phyloP scores from a whole-genome alignment of 2,888 invertebrate species.

The Meandrusa payeni region DNA sequence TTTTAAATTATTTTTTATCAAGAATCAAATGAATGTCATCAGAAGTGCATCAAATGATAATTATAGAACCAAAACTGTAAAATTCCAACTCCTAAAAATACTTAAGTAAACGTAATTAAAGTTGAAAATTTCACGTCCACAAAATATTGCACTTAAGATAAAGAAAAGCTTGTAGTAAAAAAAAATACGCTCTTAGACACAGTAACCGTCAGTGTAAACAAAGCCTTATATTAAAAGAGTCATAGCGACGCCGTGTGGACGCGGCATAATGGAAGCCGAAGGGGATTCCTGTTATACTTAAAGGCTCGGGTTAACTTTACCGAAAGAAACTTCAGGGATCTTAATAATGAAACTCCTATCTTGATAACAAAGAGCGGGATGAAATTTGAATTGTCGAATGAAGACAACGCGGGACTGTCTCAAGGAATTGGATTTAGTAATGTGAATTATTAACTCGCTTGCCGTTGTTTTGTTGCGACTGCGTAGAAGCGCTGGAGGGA shows the following conservation, averaged over 20 bases:
- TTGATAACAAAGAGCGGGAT: constrained; percentile 6
- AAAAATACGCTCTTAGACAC: too few relatives aligned
- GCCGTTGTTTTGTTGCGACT: too few relatives aligned
- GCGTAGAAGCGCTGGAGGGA: too few relatives aligned
- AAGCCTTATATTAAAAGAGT: constrained; percentile 18
- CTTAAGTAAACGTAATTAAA: too few relatives aligned
- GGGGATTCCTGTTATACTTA: background rate
- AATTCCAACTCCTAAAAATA: too few relatives aligned
- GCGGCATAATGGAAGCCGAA: constrained; percentile 8
- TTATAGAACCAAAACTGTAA: too few relatives aligned
- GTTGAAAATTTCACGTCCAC: too few relatives aligned
- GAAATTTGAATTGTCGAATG: constrained; percentile 9
- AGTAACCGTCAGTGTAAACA: background rate
- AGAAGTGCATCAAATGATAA: too few relatives aligned
- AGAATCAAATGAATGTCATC: too few relatives aligned
- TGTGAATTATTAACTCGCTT: background rate
- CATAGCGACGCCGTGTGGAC: constrained; percentile 4
- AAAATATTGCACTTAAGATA: too few relatives aligned
- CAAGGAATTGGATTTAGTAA: constrained; percentile 2
- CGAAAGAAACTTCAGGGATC: constrained; percentile 5
- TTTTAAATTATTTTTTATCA: too few relatives aligned
- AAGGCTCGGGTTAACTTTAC: constrained; percentile 12
- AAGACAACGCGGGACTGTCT: background rate
- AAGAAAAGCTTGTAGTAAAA: too few relatives aligned
- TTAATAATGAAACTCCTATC: constrained; percentile 15